These are phyloP conservation scores for Drosophila koepferae DNA, from an alignment of 2,888 invertebrate species.

Conservation along the genomic window DNA sequence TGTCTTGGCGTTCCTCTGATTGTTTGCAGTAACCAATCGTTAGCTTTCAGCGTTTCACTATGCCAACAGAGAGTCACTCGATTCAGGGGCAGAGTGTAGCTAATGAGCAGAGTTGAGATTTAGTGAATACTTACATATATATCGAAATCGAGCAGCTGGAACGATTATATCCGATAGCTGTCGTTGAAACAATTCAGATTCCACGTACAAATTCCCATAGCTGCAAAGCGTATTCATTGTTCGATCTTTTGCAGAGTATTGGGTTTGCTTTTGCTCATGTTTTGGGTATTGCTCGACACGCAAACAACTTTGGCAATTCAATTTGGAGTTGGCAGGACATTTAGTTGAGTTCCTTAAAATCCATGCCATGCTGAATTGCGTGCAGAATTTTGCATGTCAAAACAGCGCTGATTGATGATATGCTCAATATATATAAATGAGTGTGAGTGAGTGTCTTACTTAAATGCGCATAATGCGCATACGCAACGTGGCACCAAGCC, in stretches of 20 bases:
- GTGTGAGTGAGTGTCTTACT: constrained; percentile 8
- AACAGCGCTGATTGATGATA: constrained; percentile 64
- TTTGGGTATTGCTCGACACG: constrained; percentile 44
- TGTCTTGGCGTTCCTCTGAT: constrained; percentile 46
- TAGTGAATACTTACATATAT: no score
- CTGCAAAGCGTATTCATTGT: background rate
- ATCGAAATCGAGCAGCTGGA: background rate
- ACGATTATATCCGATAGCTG: background rate
- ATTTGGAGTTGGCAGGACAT: constrained; percentile 29
- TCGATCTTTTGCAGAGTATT: background rate
- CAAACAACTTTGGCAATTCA: constrained; percentile 45
- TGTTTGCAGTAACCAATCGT: constrained; percentile 43
- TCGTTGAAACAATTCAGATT: background rate
- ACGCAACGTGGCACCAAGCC: constrained; percentile 59
- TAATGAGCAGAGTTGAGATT: background rate
- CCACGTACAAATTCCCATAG: background rate
- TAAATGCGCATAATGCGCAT: constrained; percentile 73
- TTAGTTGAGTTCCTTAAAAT: constrained; percentile 34
- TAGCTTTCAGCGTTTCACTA: constrained; percentile 12
- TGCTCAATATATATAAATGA: constrained; percentile 2
- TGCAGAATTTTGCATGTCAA: constrained; percentile 68
- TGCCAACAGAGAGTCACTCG: background rate
- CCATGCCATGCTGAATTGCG: constrained; percentile 46
- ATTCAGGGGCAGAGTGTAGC: background rate
- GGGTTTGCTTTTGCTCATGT: background rate